Percentiles rank a stretch among this genome's conserved stretches.
Evolutionary conservation across 2,113 vertebrate genomes (phyloP).

Genomic region (Chaenogobius annularis): DNA sequence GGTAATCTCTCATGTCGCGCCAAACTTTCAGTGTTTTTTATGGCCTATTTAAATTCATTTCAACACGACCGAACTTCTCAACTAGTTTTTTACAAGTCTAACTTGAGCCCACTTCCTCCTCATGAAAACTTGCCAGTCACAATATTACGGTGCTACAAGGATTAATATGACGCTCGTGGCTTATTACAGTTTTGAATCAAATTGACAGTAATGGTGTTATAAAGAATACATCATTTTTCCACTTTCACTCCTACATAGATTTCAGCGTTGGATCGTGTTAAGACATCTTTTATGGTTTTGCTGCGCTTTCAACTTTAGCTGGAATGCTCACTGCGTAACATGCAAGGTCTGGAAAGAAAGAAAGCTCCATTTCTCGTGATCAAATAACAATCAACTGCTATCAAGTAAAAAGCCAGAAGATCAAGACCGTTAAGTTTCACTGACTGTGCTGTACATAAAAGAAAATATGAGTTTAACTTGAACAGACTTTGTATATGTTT

Average conservation of each 20-base stretch:
- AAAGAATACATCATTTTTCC: neutral
- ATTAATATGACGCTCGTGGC: neutral
- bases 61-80: neutral
- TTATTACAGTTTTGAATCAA: slow-evolving; percentile 6
- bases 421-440: too few relatives aligned
- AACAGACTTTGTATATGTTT: too few relatives aligned
- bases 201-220: neutral
- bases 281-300: too few relatives aligned
- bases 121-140: slow-evolving; percentile 1
- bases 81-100: neutral
- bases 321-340: neutral
- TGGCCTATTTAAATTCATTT: neutral
- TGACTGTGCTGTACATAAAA: too few relatives aligned
- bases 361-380: too few relatives aligned
- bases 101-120: neutral
- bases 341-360: too few relatives aligned
- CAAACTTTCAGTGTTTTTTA: neutral
- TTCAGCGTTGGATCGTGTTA: neutral
- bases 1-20: neutral
- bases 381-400: too few relatives aligned
- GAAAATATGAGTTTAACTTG: too few relatives aligned
- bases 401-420: too few relatives aligned
- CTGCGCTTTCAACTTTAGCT: neutral
- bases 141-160: neutral
- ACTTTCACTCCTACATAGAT: neutral